Evolutionary conservation across 1,140 invertebrate genomes (phyloP), one percentile per base, ranked within the genome.

Genomic region (Helicoverpa armigera): DNA sequence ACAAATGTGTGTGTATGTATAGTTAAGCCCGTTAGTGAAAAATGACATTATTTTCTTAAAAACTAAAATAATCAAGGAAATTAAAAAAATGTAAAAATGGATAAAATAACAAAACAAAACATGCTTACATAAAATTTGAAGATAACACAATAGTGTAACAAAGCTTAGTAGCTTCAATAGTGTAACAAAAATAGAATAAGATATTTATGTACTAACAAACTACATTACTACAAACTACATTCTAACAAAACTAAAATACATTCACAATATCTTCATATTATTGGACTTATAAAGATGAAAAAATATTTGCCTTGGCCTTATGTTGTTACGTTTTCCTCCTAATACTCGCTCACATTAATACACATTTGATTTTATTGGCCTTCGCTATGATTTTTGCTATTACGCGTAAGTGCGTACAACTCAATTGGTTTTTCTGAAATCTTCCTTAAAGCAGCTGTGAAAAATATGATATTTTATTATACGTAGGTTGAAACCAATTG

Each of bases 211-310:
- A n/a, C n/a, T n/a, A n/a, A n/a, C n/a, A n/a, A n/a, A n/a, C n/a
- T n/a, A n/a, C n/a, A n/a, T n/a, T 35, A 35, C 35, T 18, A 4
- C 35, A 67, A 50, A 67, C 16, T 18, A 50, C 50, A 50, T 43
- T 67, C 18, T 23, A 23, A 23, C 23, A 23, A 23, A 23, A 50
- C 16, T 48, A 43, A 69, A 69, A 12, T 16, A 69, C 43, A 69
- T 23, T 23, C 23, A 69, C 50, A 10, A 69, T 69, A n/a, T 69
- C 65, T 50, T 50, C 65, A 50, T 69, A 50, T 23, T 50, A 48
- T 69, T 50, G 43, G 65, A 18, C 63, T n/a, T n/a, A 43, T 43
- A 63, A 65, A 65, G 16, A 69, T 50, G 31, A 69, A 69, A 69
- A 50, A 69, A 69, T 69, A 50, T 69, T 48, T 50, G 50, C 10